Evolutionary conservation across 2,888 invertebrate genomes (phyloP).

Genomic region (Ornithoptera alexandrae): DNA sequence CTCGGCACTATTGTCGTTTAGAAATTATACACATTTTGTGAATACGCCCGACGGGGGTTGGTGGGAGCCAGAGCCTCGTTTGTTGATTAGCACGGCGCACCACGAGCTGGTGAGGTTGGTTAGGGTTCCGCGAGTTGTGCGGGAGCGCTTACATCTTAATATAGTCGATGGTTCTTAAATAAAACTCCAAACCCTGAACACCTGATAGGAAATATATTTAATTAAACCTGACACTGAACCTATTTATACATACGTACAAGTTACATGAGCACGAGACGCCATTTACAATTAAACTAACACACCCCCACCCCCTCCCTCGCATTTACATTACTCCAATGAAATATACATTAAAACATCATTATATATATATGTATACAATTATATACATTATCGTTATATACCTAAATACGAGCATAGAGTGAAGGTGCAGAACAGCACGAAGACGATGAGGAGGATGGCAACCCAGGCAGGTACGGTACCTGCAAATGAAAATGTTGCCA

Average conservation of each 20-base stretch:
- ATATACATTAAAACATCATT: slow-evolving; percentile 10
- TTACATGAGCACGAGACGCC: slow-evolving; percentile 43
- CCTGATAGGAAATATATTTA: slow-evolving; percentile 59
- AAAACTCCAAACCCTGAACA: slow-evolving; percentile 40
- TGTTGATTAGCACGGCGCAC: no score
- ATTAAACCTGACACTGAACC: slow-evolving; percentile 53
- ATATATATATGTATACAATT: slow-evolving; percentile 16
- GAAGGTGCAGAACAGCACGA: slow-evolving; percentile 89
- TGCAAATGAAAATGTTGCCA: slow-evolving; percentile 64
- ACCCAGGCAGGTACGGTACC: slow-evolving; percentile 91
- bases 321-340: slow-evolving; percentile 32
- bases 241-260: slow-evolving; percentile 63
- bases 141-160: no score
- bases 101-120: no score
- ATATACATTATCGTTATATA: slow-evolving; percentile 71
- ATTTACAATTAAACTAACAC: slow-evolving; percentile 50
- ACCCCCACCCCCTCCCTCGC: slow-evolving; percentile 45
- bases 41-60: no score
- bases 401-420: slow-evolving; percentile 90
- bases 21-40: no score
- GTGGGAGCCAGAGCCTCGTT: no score
- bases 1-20: no score
- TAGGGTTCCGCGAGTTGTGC: no score
- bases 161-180: no score
- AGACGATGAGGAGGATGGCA: slow-evolving; percentile 86